phyloP scores from a whole-genome alignment of 64 coral and sea anemone species.

The Stichodactyla mertensii region DNA sequence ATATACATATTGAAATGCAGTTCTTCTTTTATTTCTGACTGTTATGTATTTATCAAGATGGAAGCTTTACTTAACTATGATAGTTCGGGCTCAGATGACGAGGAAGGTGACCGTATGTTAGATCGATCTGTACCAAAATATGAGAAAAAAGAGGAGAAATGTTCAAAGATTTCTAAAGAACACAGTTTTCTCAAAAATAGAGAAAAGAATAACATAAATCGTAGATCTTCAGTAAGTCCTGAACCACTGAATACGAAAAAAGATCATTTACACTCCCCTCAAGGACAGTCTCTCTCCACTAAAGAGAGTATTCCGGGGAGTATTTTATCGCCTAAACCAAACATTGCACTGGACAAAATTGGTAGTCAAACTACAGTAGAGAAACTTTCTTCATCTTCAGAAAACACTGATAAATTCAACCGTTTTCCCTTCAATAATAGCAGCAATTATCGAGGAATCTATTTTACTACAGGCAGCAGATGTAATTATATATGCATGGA shows the following conservation, averaged over 20 bases:
- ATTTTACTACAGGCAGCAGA: neutral
- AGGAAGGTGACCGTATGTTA: neutral
- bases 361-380: neutral
- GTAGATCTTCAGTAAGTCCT: neutral
- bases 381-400: neutral
- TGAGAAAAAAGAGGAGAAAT: conserved; percentile 3
- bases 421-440: neutral
- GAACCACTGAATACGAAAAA: neutral
- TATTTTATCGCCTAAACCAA: neutral
- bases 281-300: neutral
- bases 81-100: conserved; percentile 27
- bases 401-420: too few species aligned
- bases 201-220: neutral
- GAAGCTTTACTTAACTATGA: conserved; percentile 24
- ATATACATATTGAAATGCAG: neutral
- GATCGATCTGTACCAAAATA: neutral
- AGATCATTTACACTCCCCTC: neutral
- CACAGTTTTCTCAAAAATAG: neutral
- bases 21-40: neutral
- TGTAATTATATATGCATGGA: neutral
- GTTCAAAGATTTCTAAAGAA: neutral
- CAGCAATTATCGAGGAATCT: neutral
- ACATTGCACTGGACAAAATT: neutral
- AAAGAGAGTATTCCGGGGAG: neutral
- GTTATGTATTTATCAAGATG: neutral